A percentile compares a stretch with the other conserved stretches of the same genome.
Conservation (phyloP, 1,140 invertebrate genomes). For the Drusus annulatus region DNA sequence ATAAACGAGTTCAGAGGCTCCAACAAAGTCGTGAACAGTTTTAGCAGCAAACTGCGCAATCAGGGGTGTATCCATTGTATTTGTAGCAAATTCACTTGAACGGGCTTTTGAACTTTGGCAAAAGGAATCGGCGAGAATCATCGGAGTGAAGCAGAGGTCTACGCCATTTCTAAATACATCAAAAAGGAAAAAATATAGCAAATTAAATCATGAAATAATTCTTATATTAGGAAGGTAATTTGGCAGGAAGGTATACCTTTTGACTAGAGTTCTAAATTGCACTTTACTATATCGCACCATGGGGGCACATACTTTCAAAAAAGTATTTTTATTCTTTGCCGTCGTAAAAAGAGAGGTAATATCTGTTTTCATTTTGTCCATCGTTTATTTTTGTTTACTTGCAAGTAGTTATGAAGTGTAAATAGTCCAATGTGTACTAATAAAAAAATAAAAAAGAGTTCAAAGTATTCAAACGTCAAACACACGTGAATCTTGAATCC, state of each 20-base stretch:
- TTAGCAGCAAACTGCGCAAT: constrained; percentile 97
- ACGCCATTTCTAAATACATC: constrained; percentile 79
- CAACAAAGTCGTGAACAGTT: constrained; percentile 85
- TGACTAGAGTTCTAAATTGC: constrained; percentile 87
- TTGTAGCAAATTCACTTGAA: constrained; percentile 90
- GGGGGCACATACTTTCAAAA: constrained; percentile 90
- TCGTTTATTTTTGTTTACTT: constrained; percentile 1
- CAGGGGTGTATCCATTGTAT: constrained; percentile 84
- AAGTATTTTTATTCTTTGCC: constrained; percentile 69
- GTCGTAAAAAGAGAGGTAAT: constrained; percentile 76
- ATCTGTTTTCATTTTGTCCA: constrained; percentile 66
- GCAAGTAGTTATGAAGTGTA: background rate
- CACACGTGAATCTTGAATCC: background rate
- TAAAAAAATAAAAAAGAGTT: background rate
- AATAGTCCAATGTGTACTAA: too few relatives aligned
- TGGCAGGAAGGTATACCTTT: constrained; percentile 66
- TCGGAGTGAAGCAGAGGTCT: constrained; percentile 94
- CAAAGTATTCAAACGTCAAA: constrained; percentile 1
- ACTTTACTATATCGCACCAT: constrained; percentile 98
- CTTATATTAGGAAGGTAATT: too few relatives aligned
- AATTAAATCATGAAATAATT: background rate
- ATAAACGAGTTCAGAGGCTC: constrained; percentile 87
- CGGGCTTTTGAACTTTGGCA: constrained; percentile 90
- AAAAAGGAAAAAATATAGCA: constrained; percentile 1
- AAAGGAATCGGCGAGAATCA: constrained; percentile 97